Evolutionary conservation across 2,113 vertebrate species (phyloP).

Genomic region (Platanista minor): DNA sequence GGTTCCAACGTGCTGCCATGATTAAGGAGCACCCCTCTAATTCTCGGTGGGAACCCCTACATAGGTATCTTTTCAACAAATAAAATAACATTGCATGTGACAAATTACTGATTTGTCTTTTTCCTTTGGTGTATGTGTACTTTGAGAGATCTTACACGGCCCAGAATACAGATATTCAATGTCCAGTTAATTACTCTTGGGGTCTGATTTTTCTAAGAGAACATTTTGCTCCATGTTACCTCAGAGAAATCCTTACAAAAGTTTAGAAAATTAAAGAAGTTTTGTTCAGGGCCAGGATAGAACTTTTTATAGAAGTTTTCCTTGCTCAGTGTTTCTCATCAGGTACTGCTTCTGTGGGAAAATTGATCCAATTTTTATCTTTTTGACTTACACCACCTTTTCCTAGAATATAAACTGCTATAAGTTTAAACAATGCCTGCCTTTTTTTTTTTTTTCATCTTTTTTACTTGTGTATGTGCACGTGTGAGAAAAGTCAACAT

Average conservation of each 20-base stretch:
- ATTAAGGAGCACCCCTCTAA: not conserved
- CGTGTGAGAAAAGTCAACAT: constrained; percentile 59
- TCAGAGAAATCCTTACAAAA: not conserved
- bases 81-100: not conserved
- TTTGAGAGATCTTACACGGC: not conserved
- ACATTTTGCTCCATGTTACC: not conserved
- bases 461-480: not conserved
- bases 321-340: constrained; percentile 32
- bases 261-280: not conserved
- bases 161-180: not conserved
- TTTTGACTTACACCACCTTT: constrained; percentile 60
- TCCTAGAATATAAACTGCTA: constrained; percentile 70
- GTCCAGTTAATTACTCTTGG: not conserved
- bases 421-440: constrained; percentile 67
- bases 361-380: constrained; percentile 56
- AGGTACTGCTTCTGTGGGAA: constrained; percentile 65
- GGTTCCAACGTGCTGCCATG: fast-evolving
- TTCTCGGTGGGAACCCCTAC: not conserved
- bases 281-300: not conserved
- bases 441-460: not conserved
- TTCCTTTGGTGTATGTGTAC: not conserved
- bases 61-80: not conserved
- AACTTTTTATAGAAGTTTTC: not conserved
- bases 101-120: not conserved
- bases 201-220: not conserved